Percentiles rank a stretch among this genome's conserved stretches.
phyloP scores from a whole-genome alignment of 1,140 invertebrate species.

The Holotrichia oblita region DNA sequence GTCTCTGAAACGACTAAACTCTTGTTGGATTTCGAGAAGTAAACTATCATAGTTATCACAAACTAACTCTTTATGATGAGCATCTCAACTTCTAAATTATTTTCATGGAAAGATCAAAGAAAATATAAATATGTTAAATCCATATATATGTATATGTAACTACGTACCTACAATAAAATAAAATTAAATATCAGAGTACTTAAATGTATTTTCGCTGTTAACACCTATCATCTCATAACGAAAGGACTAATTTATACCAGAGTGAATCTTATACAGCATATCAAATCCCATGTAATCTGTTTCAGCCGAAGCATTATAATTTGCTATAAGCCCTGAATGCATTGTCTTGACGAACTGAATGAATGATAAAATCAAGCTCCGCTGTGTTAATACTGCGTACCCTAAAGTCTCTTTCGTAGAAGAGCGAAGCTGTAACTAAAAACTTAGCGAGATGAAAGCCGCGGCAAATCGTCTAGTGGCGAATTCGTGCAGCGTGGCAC shows the following conservation, averaged over 20 bases:
- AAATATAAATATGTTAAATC: no score
- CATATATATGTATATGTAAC: no score
- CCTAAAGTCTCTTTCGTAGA: background rate
- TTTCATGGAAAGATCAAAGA: no score
- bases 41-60: no score
- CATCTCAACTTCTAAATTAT: no score
- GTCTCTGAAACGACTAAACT: no score
- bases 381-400: background rate
- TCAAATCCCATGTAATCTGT: background rate
- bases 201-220: no score
- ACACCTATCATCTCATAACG: background rate
- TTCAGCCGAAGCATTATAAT: background rate
- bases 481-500: background rate
- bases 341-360: constrained; percentile 10
- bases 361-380: background rate
- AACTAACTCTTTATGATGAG: no score
- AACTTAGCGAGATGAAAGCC: background rate
- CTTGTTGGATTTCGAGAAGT: no score
- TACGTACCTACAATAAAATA: no score
- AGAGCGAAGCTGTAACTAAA: background rate
- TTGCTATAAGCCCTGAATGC: constrained; percentile 11
- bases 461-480: background rate
- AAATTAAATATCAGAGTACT: no score
- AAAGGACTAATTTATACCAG: background rate
- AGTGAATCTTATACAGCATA: background rate